Evolutionary conservation across 2,797 vertebrate species (phyloP).

Genomic region (Pygocentrus nattereri): DNA sequence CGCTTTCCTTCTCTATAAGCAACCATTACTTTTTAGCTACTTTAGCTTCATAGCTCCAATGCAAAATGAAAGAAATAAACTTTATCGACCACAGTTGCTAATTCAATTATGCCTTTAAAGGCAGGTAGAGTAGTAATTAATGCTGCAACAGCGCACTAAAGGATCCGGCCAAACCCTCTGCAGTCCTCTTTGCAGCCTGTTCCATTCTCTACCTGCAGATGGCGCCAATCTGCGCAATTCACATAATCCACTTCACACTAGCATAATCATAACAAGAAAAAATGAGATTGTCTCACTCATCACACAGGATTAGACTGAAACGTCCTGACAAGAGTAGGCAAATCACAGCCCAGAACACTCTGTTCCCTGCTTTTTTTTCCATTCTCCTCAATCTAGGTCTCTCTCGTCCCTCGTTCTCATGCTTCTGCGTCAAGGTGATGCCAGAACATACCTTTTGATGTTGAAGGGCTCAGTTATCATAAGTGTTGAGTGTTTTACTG

Average conservation of each 20-base stretch:
- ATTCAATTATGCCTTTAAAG: not conserved
- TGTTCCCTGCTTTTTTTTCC: constrained; percentile 2
- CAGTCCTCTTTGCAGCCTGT: constrained; percentile 7
- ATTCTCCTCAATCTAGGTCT: not conserved
- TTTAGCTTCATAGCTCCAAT: not conserved
- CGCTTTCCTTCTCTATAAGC: too few species aligned
- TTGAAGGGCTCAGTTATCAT: not conserved
- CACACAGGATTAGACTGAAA: constrained; percentile 41
- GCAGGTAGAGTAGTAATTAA: not conserved
- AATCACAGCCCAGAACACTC: constrained; percentile 23
- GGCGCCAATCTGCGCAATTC: constrained; percentile 48
- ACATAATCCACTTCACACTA: constrained; percentile 14
- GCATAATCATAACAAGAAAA: constrained; percentile 4
- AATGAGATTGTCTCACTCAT: constrained; percentile 3
- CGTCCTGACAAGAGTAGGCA: constrained; percentile 12
- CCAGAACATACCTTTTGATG: constrained; percentile 21
- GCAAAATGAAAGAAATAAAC: not conserved
- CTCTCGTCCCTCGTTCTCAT: constrained; percentile 6
- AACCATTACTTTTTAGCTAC: too few species aligned
- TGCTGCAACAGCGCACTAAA: not conserved
- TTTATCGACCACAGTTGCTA: not conserved
- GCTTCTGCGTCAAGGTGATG: not conserved
- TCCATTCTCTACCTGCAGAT: constrained; percentile 64
- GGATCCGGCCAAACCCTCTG: not conserved
- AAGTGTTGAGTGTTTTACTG: not conserved